A percentile compares a stretch with the other conserved stretches of the same genome.
Conservation (phyloP, 2,797 vertebrate genomes). For the Dermochelys coriacea region DNA sequence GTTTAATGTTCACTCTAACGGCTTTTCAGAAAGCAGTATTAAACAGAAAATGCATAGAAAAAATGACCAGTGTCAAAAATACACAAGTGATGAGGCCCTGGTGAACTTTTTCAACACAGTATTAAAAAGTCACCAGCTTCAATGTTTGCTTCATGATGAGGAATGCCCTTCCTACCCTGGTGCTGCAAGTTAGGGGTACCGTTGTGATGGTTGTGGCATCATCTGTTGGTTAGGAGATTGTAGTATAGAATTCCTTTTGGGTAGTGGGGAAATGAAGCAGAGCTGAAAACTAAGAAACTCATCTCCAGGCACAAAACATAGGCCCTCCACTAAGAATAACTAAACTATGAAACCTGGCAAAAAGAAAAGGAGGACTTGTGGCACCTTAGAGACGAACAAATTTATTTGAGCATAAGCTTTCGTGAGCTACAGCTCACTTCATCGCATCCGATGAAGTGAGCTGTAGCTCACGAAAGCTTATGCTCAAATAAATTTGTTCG, state of each 20-base stretch:
- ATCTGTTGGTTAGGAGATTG: background rate
- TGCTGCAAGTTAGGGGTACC: accelerated
- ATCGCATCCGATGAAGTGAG: too few relatives aligned
- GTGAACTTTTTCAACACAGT: background rate
- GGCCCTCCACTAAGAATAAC: background rate
- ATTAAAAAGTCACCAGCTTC: background rate
- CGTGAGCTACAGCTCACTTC: too few relatives aligned
- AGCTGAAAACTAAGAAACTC: background rate
- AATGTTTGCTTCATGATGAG: accelerated
- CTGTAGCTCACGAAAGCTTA: too few relatives aligned
- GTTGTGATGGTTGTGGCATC: accelerated
- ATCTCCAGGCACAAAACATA: accelerated
- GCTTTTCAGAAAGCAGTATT: conserved; percentile 57
- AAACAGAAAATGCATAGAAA: conserved; percentile 39
- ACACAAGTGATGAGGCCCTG: background rate
- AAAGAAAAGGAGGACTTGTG: too few relatives aligned
- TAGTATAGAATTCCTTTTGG: background rate
- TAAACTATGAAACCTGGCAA: background rate
- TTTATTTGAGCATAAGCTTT: too few relatives aligned
- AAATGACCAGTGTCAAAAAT: conserved; percentile 6
- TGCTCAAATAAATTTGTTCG: too few relatives aligned
- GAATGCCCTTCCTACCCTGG: background rate
- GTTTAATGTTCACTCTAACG: conserved; percentile 41
- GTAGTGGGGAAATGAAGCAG: background rate
- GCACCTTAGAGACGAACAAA: too few relatives aligned